A percentile compares a stretch with the other conserved stretches of the same genome.
Evolutionary conservation across 2,888 invertebrate genomes (phyloP).

Genomic region (Ganaspis brasiliensis): DNA sequence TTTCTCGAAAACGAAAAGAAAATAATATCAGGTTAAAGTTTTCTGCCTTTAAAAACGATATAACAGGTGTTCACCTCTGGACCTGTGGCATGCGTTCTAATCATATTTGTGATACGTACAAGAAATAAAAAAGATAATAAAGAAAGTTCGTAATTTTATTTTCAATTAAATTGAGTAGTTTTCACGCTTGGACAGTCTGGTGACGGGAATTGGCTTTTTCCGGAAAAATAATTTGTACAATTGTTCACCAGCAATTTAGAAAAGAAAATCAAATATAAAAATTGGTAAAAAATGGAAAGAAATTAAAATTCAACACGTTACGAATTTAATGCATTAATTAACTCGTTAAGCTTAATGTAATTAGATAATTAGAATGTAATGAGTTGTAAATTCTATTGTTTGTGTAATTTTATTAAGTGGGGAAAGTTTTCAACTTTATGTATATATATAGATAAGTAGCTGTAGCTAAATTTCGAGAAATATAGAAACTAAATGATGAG

Average conservation of each 20-base stretch:
- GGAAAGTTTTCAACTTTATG: background rate
- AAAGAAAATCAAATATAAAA: background rate
- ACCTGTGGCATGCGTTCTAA: background rate
- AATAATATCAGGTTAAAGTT: background rate
- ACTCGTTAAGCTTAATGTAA: background rate
- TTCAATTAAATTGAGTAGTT: slow-evolving; percentile 29
- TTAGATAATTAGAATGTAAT: background rate
- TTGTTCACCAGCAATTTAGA: background rate
- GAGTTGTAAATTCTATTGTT: background rate
- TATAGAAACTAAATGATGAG: background rate
- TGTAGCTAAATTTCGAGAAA: slow-evolving; percentile 5
- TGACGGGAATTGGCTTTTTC: slow-evolving; percentile 39
- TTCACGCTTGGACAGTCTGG: slow-evolving; percentile 25
- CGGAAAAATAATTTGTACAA: slow-evolving; percentile 11
- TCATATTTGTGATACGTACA: background rate
- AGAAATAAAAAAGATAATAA: slow-evolving; percentile 22
- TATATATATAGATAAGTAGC: no score
- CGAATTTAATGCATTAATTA: background rate
- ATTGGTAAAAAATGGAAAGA: no score
- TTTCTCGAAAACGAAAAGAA: background rate
- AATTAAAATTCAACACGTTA: no score
- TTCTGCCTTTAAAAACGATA: background rate
- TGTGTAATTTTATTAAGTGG: background rate
- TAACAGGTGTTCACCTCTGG: background rate
- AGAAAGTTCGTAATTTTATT: slow-evolving; percentile 47